A percentile compares a stretch with the other conserved stretches of the same genome.
These are phyloP conservation scores for Cynopterus brachyotis DNA, from an alignment of 2,113 vertebrate genomes.

Conservation along the genomic window DNA sequence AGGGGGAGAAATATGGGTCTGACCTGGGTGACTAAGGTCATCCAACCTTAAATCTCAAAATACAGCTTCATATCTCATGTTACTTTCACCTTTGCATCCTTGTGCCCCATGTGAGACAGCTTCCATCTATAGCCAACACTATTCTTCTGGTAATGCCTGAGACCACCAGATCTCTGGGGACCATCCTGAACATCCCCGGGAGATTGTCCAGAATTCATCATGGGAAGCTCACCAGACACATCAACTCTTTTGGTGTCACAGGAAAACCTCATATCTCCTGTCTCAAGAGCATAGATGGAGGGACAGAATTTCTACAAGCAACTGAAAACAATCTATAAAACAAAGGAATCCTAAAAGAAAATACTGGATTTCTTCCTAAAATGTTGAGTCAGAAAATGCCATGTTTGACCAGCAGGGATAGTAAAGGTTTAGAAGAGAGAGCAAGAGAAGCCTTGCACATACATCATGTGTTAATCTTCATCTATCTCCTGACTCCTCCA, in stretches of 20 bases:
- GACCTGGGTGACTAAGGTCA: background rate
- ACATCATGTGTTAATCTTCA: constrained; percentile 53
- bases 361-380: background rate
- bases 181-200: background rate
- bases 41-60: background rate
- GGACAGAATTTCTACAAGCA: background rate
- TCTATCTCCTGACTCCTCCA: background rate
- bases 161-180: accelerated
- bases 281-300: background rate
- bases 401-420: background rate
- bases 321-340: background rate
- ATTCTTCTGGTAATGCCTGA: no score
- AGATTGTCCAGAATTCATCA: background rate
- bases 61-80: no score
- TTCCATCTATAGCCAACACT: no score
- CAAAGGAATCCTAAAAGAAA: background rate
- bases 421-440: background rate
- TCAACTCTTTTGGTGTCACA: background rate
- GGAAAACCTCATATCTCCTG: background rate
- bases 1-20: no score
- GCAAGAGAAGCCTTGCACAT: background rate
- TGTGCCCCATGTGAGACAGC: accelerated
- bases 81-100: no score
- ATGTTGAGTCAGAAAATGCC: background rate
- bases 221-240: background rate